Percentiles rank a stretch among this genome's conserved stretches.
These are phyloP conservation scores for Hecatera dysodea DNA, from an alignment of 2,888 invertebrate genomes.

Conservation along the genomic window DNA sequence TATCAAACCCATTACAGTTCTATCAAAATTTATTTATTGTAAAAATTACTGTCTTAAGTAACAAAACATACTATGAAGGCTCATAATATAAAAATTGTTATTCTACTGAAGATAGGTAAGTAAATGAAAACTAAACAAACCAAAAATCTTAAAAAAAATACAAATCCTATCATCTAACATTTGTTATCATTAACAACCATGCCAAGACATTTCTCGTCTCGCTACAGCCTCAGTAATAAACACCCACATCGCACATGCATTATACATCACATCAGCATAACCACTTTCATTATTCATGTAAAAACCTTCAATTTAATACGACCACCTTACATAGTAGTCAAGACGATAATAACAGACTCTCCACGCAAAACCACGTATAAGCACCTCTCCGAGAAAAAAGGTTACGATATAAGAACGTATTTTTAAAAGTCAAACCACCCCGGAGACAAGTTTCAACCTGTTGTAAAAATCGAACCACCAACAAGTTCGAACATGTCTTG, in stretches of 20 bases:
- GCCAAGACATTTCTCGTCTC: conserved; percentile 7
- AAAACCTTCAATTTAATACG: conserved; percentile 58
- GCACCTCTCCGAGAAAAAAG: conserved; percentile 41
- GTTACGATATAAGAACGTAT: conserved; percentile 57
- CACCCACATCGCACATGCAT: conserved; percentile 47
- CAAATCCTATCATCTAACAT: conserved; percentile 3
- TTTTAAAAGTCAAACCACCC: conserved; percentile 52
- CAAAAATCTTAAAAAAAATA: conserved; percentile 1
- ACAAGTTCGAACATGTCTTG: conserved; percentile 77
- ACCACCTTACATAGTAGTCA: conserved; percentile 50
- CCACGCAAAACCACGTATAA: conserved; percentile 30
- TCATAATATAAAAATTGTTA: background rate
- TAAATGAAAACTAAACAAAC: background rate
- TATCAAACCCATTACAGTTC: background rate
- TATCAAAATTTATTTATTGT: background rate
- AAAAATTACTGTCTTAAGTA: no score
- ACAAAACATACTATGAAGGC: no score
- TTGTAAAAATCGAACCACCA: conserved; percentile 66
- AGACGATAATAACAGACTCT: conserved; percentile 47
- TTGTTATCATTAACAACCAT: conserved; percentile 24
- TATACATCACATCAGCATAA: conserved; percentile 51
- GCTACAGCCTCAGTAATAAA: conserved; percentile 31
- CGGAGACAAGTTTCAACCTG: conserved; percentile 83
- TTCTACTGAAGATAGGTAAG: background rate
- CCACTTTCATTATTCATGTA: conserved; percentile 60